These are phyloP conservation scores for Chouioia cunea DNA, from an alignment of 2,888 invertebrate species.

Conservation along the genomic window DNA sequence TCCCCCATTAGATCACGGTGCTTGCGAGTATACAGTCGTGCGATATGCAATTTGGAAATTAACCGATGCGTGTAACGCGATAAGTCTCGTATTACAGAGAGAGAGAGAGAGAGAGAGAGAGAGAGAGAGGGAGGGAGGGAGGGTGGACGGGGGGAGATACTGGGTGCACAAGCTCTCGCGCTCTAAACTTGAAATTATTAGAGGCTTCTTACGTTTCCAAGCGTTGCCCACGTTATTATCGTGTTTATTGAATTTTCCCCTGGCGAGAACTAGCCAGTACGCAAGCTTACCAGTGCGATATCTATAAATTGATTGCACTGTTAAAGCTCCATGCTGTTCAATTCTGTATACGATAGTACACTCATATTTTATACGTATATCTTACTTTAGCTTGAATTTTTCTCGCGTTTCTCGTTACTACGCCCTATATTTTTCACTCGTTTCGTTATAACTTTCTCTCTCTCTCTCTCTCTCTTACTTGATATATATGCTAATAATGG, in stretches of 20 bases:
- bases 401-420: too few relatives aligned
- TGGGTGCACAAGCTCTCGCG: background rate
- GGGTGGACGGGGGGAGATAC: background rate
- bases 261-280: background rate
- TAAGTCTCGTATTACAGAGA: slow-evolving; percentile 42
- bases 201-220: slow-evolving; percentile 45
- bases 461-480: too few relatives aligned
- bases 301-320: too few relatives aligned
- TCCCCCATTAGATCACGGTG: slow-evolving; percentile 32
- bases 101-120: background rate
- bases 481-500: too few relatives aligned
- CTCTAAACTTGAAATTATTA: slow-evolving; percentile 36
- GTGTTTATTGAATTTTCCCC: slow-evolving; percentile 27
- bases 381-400: too few relatives aligned
- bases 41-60: slow-evolving; percentile 46
- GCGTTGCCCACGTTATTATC: slow-evolving; percentile 23
- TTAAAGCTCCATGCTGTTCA: too few relatives aligned
- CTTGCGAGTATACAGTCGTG: slow-evolving; percentile 4
- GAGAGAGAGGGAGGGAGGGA: background rate
- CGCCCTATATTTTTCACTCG: too few relatives aligned
- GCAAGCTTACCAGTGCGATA: background rate
- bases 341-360: too few relatives aligned
- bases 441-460: too few relatives aligned
- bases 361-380: too few relatives aligned
- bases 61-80: slow-evolving; percentile 47